These are phyloP conservation scores for Agriopis leucophaearia DNA, from an alignment of 2,888 invertebrate species.

Conservation along the genomic window DNA sequence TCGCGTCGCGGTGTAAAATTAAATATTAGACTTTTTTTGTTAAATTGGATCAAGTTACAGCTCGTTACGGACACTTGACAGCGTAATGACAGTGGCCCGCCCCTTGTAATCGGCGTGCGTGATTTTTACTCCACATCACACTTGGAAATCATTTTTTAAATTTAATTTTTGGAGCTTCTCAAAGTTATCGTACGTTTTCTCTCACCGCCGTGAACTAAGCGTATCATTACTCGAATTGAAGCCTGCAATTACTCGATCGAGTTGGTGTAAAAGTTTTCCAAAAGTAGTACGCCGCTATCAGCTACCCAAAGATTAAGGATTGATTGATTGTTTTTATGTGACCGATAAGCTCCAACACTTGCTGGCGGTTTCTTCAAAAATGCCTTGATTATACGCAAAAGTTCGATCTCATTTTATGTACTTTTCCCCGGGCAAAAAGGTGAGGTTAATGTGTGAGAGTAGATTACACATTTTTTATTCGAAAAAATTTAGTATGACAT, in stretches of 20 bases:
- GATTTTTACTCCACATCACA: constrained; percentile 80
- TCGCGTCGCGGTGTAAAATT: constrained; percentile 40
- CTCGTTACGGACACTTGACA: constrained; percentile 72
- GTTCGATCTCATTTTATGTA: constrained; percentile 20
- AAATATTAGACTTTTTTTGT: constrained; percentile 52
- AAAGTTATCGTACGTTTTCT: constrained; percentile 71
- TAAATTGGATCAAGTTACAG: constrained; percentile 52
- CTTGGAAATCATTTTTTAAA: constrained; percentile 74
- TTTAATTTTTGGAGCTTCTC: constrained; percentile 75
- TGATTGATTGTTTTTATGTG: constrained; percentile 67
- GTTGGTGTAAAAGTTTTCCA: constrained; percentile 64
- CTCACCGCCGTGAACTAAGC: constrained; percentile 66
- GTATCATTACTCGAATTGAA: constrained; percentile 74
- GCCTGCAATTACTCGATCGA: constrained; percentile 72
- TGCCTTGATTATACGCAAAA: constrained; percentile 24
- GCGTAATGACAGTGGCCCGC: constrained; percentile 78
- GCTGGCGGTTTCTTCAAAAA: constrained; percentile 49
- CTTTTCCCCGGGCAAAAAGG: neutral
- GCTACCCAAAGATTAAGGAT: constrained; percentile 52
- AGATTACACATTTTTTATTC: neutral
- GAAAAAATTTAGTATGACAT: neutral
- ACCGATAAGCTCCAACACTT: constrained; percentile 55
- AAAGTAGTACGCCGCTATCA: constrained; percentile 58
- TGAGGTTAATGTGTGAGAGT: neutral
- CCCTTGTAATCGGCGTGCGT: constrained; percentile 72